These are phyloP conservation scores for Seriola dumerili DNA, from an alignment of 2,113 vertebrate genomes.

Conservation along the genomic window DNA sequence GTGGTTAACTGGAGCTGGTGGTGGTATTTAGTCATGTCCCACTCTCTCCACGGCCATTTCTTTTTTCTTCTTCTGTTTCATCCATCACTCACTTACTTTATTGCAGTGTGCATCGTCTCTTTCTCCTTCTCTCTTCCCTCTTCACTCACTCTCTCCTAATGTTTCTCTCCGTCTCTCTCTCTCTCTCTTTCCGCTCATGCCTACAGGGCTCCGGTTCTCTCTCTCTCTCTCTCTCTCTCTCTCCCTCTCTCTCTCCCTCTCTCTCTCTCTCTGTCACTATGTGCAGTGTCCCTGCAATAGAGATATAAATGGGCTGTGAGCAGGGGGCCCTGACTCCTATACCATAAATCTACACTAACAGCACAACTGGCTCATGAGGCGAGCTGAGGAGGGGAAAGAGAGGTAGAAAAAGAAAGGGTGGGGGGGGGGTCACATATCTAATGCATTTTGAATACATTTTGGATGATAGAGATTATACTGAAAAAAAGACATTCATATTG, in stretches of 20 bases:
- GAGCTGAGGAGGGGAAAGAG: constrained; percentile 13
- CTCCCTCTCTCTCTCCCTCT: constrained; percentile 24
- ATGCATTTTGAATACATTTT: constrained; percentile 54
- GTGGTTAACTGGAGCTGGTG: constrained; percentile 71
- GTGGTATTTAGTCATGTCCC: constrained; percentile 70
- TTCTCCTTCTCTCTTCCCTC: constrained; percentile 9
- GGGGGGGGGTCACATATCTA: constrained; percentile 24
- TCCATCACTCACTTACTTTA: constrained; percentile 70
- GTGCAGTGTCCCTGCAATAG: constrained; percentile 80
- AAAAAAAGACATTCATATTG: constrained; percentile 44
- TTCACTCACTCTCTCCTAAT: neutral
- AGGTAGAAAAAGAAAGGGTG: constrained; percentile 15
- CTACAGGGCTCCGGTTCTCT: neutral
- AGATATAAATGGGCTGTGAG: constrained; percentile 83
- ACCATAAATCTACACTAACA: constrained; percentile 82
- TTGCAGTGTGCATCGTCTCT: constrained; percentile 42
- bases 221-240: constrained; percentile 23
- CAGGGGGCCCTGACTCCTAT: constrained; percentile 75
- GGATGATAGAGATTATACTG: constrained; percentile 35
- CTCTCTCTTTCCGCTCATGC: constrained; percentile 2
- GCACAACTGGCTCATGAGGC: constrained; percentile 69
- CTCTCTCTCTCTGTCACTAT: constrained; percentile 66
- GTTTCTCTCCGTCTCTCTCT: neutral
- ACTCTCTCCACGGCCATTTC: constrained; percentile 34
- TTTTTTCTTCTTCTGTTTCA: constrained; percentile 40